Conservation (phyloP, 2,113 vertebrate species). For the Empidonax alnorum region DNA sequence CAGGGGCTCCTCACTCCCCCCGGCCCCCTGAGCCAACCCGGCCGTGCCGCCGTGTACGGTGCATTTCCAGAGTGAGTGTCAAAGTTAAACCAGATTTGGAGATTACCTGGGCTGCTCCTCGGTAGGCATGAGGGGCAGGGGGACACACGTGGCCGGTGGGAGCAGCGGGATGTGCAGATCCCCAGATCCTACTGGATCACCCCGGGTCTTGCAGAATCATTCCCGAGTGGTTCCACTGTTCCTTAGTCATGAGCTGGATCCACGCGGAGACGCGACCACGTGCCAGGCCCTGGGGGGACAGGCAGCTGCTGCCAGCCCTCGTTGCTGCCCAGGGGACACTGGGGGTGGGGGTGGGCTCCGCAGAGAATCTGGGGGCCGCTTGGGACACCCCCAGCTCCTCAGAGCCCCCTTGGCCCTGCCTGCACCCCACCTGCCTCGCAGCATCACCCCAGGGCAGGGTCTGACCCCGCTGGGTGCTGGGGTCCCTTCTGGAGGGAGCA, state of each 20-base stretch:
- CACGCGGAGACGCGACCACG: not conserved
- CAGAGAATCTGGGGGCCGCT: accelerated
- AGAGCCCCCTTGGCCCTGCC: too few relatives aligned
- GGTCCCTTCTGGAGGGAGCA: accelerated
- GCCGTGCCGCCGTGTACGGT: not conserved
- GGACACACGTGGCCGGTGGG: not conserved
- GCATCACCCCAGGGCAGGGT: not conserved
- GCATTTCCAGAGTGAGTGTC: not conserved
- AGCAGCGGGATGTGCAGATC: not conserved
- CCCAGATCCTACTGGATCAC: accelerated
- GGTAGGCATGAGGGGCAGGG: not conserved
- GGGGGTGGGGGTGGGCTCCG: too few relatives aligned
- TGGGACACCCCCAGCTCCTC: accelerated
- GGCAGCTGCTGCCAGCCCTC: not conserved
- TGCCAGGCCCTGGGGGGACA: not conserved
- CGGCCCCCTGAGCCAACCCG: not conserved
- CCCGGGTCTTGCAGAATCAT: not conserved
- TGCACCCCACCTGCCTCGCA: not conserved
- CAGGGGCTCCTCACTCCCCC: accelerated
- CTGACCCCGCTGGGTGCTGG: not conserved
- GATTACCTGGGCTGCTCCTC: not conserved
- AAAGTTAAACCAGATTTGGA: slow-evolving; percentile 38
- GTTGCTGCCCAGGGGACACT: too few relatives aligned
- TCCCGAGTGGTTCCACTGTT: not conserved
- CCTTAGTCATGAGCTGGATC: not conserved